Conservation (phyloP, 2,113 vertebrate species). For the Aphelocoma coerulescens region DNA sequence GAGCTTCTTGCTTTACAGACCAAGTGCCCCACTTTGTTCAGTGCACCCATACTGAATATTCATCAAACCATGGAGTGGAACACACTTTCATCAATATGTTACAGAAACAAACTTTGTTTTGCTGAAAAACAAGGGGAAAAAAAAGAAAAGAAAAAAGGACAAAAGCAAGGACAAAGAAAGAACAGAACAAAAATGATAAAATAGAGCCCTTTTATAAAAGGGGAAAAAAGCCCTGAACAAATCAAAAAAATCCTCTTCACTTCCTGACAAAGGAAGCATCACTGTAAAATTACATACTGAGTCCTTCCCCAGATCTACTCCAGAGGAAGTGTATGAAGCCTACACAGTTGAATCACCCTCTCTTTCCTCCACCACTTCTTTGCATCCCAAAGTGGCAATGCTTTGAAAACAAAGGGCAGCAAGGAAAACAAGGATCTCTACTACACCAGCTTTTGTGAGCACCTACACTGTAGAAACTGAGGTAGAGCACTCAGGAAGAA, state of each 20-base stretch:
- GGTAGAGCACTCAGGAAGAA: neutral
- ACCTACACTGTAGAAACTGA: neutral
- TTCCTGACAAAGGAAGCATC: neutral
- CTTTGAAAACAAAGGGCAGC: neutral
- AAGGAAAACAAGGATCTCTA: neutral
- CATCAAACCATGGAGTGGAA: neutral
- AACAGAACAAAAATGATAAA: neutral
- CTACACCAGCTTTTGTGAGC: neutral
- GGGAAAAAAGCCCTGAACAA: neutral
- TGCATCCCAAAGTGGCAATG: neutral
- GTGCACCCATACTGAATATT: slow-evolving; percentile 2
- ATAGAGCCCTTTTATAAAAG: neutral
- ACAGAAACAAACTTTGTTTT: neutral
- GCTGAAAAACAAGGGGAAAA: neutral
- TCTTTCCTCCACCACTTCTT: neutral
- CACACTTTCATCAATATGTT: neutral
- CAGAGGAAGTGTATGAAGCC: neutral
- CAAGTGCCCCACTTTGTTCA: slow-evolving; percentile 23
- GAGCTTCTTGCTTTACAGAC: slow-evolving; percentile 11
- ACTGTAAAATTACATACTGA: neutral
- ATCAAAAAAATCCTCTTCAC: neutral
- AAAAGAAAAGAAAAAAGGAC: neutral
- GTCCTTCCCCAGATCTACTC: neutral
- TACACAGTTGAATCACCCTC: neutral
- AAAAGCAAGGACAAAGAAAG: neutral